Percentiles rank a stretch among this genome's conserved stretches.
Evolutionary conservation across 2,888 invertebrate genomes (phyloP).

Genomic region (Mechanitis messenoides): DNA sequence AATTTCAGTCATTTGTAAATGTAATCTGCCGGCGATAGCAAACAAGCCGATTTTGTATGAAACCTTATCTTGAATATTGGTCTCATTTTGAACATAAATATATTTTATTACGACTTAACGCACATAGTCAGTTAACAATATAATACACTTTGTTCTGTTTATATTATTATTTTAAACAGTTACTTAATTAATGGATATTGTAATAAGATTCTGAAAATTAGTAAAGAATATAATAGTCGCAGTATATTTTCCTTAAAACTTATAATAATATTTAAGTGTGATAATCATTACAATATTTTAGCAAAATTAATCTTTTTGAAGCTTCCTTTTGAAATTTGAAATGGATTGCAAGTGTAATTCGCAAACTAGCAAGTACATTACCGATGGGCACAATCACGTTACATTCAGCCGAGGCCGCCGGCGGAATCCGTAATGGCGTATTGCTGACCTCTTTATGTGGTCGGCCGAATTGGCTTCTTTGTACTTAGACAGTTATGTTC

Average conservation of each 20-base stretch:
- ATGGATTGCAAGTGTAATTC: constrained; percentile 2
- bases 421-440: constrained; percentile 16
- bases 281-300: too few relatives aligned
- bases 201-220: not conserved
- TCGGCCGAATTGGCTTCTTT: constrained; percentile 10
- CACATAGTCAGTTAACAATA: too few relatives aligned
- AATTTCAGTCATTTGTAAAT: not conserved
- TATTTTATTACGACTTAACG: not conserved
- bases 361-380: constrained; percentile 15
- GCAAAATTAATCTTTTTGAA: not conserved
- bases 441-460: constrained; percentile 8
- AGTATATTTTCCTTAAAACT: too few relatives aligned
- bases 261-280: too few relatives aligned
- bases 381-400: constrained; percentile 14
- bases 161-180: not conserved
- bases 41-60: not conserved
- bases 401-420: constrained; percentile 13
- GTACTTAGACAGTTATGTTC: constrained; percentile 10
- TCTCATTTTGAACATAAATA: constrained; percentile 3
- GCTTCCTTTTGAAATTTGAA: not conserved
- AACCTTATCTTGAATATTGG: constrained; percentile 1
- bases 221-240: too few relatives aligned
- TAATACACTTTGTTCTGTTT: too few relatives aligned
- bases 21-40: not conserved
- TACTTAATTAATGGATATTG: not conserved